These are phyloP conservation scores for Trypoxylon attenuatum DNA, from an alignment of 2,888 invertebrate genomes.

Conservation along the genomic window DNA sequence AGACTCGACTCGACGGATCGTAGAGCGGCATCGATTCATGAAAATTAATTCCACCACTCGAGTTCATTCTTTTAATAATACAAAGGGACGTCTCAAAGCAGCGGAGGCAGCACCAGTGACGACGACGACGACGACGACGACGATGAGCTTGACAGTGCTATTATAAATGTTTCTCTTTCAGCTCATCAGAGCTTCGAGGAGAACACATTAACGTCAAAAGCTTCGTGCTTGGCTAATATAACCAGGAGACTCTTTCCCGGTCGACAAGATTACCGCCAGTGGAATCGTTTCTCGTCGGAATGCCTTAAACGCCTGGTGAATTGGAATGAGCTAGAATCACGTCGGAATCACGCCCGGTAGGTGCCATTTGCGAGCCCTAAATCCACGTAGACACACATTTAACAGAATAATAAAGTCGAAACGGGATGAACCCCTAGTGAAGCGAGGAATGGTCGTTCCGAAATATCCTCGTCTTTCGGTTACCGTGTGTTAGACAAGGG, in stretches of 20 bases:
- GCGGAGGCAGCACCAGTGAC: no score
- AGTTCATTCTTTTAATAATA: not conserved
- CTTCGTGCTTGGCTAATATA: constrained; percentile 22
- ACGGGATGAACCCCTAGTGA: no score
- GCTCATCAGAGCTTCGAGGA: not conserved
- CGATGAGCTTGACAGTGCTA: constrained; percentile 22
- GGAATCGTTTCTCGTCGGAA: constrained; percentile 28
- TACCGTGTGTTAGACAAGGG: no score
- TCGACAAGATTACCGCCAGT: constrained; percentile 44
- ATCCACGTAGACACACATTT: no score
- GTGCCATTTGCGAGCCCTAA: no score
- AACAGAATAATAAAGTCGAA: no score
- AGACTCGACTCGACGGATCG: not conserved
- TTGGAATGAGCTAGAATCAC: not conserved
- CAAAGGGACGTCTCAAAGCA: not conserved
- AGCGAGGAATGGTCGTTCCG: no score
- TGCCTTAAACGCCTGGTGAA: constrained; percentile 1
- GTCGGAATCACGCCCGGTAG: no score
- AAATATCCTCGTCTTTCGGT: no score
- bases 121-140: constrained; percentile 38
- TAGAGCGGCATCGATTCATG: not conserved
- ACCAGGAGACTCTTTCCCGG: constrained; percentile 30
- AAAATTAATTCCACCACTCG: not conserved
- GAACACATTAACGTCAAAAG: constrained; percentile 32
- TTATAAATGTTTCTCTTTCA: constrained; percentile 18